Conservation (phyloP, 1,140 invertebrate genomes). For the Diabrotica virgifera region DNA sequence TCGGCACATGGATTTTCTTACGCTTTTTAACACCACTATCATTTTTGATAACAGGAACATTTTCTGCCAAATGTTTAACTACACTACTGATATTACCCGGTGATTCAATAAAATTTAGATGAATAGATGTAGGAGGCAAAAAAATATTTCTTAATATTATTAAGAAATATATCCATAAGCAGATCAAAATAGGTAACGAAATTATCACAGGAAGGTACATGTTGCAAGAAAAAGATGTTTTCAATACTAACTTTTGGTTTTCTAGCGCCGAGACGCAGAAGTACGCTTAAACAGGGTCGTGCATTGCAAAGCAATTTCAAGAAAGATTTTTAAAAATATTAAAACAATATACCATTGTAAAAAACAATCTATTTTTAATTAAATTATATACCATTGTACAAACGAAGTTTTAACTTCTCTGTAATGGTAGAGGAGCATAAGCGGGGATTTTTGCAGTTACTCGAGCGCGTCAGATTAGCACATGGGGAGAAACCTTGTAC, state of each 20-base stretch:
- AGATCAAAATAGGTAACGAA: constrained; percentile 11
- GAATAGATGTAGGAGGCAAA: constrained; percentile 24
- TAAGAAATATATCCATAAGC: constrained; percentile 27
- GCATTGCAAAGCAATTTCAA: too few species aligned
- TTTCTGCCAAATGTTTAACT: neutral
- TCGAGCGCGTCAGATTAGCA: too few species aligned
- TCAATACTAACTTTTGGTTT: neutral
- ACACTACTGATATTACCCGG: constrained; percentile 11
- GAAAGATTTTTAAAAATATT: too few species aligned
- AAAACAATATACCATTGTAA: too few species aligned
- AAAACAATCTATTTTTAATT: too few species aligned
- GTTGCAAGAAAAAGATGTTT: neutral
- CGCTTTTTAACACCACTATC: constrained; percentile 22
- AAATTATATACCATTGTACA: too few species aligned
- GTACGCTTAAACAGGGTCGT: constrained; percentile 7
- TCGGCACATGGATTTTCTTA: constrained; percentile 40
- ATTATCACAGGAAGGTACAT: neutral
- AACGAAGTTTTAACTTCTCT: too few species aligned
- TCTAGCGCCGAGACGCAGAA: constrained; percentile 12
- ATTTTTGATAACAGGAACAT: neutral
- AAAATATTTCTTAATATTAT: constrained; percentile 25
- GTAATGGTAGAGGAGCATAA: too few species aligned
- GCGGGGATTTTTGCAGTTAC: too few species aligned
- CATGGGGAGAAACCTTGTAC: too few species aligned
- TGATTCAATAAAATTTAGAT: constrained; percentile 32